Conservation (phyloP, 2,797 vertebrate genomes). For the Carapus acus region DNA sequence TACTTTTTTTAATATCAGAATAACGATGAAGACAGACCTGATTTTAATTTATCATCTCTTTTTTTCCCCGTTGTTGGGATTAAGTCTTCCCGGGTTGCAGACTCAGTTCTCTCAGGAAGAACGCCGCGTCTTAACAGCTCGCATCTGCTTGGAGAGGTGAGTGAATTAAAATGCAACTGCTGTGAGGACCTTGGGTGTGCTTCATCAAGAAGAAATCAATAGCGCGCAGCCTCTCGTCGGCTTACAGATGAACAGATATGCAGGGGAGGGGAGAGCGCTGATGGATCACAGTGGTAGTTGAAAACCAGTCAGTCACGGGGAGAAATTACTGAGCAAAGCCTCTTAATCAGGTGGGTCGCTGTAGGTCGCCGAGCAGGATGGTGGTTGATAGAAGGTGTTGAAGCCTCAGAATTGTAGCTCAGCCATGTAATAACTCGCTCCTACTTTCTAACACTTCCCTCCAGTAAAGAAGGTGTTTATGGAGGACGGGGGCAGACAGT, state of each 20-base stretch:
- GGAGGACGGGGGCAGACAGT: constrained; percentile 32
- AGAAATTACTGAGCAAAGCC: constrained; percentile 31
- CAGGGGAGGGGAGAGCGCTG: constrained; percentile 13
- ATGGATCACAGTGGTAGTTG: constrained; percentile 21
- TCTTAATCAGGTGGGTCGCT: constrained; percentile 49
- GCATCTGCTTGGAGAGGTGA: constrained; percentile 18
- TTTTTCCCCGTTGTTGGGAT: too few species aligned
- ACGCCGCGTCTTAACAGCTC: constrained; percentile 9
- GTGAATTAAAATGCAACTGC: constrained; percentile 16
- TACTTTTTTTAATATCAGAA: too few species aligned
- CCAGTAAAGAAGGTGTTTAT: constrained; percentile 51
- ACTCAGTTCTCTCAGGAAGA: constrained; percentile 14
- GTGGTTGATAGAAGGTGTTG: constrained; percentile 43
- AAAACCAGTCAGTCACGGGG: constrained; percentile 9
- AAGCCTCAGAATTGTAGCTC: constrained; percentile 52
- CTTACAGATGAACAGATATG: constrained; percentile 10
- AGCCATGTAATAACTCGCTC: constrained; percentile 58
- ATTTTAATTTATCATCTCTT: too few species aligned
- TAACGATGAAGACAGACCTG: too few species aligned
- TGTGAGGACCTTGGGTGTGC: neutral
- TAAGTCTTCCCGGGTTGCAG: too few species aligned
- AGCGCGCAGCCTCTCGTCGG: constrained; percentile 6
- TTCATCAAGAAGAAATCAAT: constrained; percentile 27
- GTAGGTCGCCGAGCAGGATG: constrained; percentile 44
- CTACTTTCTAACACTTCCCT: constrained; percentile 32